Evolutionary conservation across 2,113 vertebrate genomes (phyloP), one percentile per base, ranked within the genome.

Genomic region (Atractosteus spatula): DNA sequence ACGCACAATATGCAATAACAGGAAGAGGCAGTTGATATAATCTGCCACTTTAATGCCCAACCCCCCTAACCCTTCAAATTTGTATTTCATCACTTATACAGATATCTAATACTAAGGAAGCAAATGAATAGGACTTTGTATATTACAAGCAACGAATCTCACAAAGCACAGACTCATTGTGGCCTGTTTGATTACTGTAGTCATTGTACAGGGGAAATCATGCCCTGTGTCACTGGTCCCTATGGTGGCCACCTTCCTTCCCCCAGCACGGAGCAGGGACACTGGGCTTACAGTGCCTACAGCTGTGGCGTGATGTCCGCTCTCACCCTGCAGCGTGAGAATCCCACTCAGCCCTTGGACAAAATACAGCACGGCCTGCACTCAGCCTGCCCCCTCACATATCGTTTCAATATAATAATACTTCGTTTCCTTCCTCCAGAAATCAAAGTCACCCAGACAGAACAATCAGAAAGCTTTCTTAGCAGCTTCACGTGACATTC

Each of bases 401-500:
- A 55, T 55, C 5, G 56, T 62, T 71, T 68, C 66, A 78, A 74
- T 66, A 51, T 55, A 64, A 41, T 57, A 55, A 64, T 74, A 76
- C 74, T 88, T 88, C 89, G 88, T 83, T 63, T 64, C 41, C 79
- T 87, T 89, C 84, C 86, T 78, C 86, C 84, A 79, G 85, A 83
- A 86, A 84, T 86, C 80, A 78, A 62, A 81, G 74, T 78, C 63
- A 77, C 43, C 3, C 70, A 74, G 75, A 66, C 70, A 74, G 75
- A 66, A 83, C 79, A 78, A 81, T 77, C 56, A 56, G 67, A 75
- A 7, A 68, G 72, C 76, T 71, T 64, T 42, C 11, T 66, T 68
- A 29, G 8, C 54, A 51, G 4, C 47, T 10, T 51, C 4, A 51
- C 8, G 47, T 7, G 47, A 51, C 47, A 7, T 51, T 51, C 8